Evolutionary conservation across 2,888 invertebrate species (phyloP).

Genomic region (Corbicula japonica): DNA sequence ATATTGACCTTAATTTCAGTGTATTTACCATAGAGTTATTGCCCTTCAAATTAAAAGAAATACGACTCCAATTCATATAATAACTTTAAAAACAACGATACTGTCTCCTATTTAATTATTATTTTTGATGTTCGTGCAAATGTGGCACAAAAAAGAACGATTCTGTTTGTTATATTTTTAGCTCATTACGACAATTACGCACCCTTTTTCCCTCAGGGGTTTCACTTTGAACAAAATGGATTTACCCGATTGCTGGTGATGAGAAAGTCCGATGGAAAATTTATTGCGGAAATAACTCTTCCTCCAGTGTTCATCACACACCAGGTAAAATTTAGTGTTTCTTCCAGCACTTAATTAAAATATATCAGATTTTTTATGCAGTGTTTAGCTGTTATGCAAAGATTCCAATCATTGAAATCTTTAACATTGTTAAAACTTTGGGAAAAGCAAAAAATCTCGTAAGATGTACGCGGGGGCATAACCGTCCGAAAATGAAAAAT

Average conservation of each 20-base stretch:
- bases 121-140: too few relatives aligned
- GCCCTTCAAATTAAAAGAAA: too few relatives aligned
- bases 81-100: too few relatives aligned
- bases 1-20: too few relatives aligned
- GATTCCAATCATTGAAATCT: not conserved
- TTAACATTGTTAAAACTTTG: too few relatives aligned
- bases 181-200: conserved; percentile 28
- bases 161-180: not conserved
- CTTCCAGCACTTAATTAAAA: not conserved
- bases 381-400: not conserved
- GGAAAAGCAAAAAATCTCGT: too few relatives aligned
- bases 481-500: too few relatives aligned
- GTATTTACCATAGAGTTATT: too few relatives aligned
- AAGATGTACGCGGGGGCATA: too few relatives aligned
- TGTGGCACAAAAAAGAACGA: not conserved
- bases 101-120: too few relatives aligned
- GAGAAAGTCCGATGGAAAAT: conserved; percentile 47
- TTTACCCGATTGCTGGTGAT: conserved; percentile 46
- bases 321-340: conserved; percentile 32
- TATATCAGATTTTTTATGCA: not conserved
- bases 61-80: too few relatives aligned
- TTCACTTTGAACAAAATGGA: conserved; percentile 30
- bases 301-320: conserved; percentile 50
- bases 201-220: conserved; percentile 46
- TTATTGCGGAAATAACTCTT: conserved; percentile 21